These are phyloP conservation scores for Caenorhabditis uteleia DNA, from an alignment of 2,888 invertebrate genomes.

Conservation along the genomic window DNA sequence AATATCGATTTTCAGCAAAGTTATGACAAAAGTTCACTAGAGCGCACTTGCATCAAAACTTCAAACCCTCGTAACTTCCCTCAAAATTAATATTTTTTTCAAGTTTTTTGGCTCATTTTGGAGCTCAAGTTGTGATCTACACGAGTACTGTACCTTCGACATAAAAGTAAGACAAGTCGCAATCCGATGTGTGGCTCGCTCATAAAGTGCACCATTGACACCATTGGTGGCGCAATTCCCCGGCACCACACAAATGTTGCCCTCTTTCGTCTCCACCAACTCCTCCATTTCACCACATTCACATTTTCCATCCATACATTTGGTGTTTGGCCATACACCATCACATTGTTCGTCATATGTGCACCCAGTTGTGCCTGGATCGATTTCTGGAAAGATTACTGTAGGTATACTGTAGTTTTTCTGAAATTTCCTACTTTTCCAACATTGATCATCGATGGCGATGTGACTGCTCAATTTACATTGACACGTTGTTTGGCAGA, in stretches of 20 bases:
- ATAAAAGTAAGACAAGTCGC: constrained; percentile 58
- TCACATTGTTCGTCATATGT: constrained; percentile 62
- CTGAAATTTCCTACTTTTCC: constrained; percentile 49
- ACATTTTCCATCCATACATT: constrained; percentile 46
- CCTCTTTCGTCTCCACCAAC: constrained; percentile 57
- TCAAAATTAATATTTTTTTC: too few relatives aligned
- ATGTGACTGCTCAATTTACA: constrained; percentile 53
- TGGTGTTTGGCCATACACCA: constrained; percentile 58
- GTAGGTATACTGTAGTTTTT: neutral
- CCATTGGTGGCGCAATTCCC: constrained; percentile 62
- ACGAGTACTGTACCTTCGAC: constrained; percentile 12
- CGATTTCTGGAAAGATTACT: constrained; percentile 56
- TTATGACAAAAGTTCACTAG: too few relatives aligned
- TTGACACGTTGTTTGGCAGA: constrained; percentile 51
- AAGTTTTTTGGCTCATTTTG: too few relatives aligned
- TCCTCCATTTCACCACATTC: constrained; percentile 45
- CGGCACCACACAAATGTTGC: constrained; percentile 58
- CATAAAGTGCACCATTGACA: constrained; percentile 52
- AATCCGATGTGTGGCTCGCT: constrained; percentile 53
- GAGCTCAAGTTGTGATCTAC: too few relatives aligned
- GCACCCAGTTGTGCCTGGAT: constrained; percentile 61
- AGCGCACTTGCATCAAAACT: too few relatives aligned
- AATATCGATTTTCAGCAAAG: too few relatives aligned
- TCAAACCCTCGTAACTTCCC: too few relatives aligned
- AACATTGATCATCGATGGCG: constrained; percentile 53